phyloP scores from a whole-genome alignment of 2,888 invertebrate species.

The Drosophila pseudotalamancana region DNA sequence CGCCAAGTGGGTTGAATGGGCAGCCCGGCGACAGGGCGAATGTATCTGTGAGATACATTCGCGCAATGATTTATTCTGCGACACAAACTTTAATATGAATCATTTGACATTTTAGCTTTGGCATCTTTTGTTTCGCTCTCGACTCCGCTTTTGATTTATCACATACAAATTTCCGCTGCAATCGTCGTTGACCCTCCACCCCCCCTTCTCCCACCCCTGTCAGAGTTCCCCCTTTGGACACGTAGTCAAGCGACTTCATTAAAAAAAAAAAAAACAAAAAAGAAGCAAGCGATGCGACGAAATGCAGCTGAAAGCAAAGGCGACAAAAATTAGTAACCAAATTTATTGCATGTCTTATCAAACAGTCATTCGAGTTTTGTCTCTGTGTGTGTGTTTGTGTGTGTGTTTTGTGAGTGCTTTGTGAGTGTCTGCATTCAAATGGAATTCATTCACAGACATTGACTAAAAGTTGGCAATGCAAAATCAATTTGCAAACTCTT shows the following conservation, averaged over 20 bases:
- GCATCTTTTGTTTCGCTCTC: constrained; percentile 52
- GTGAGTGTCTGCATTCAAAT: constrained; percentile 49
- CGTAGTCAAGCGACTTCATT: constrained; percentile 27
- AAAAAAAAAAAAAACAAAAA: background rate
- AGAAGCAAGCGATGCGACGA: constrained; percentile 17
- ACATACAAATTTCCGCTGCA: constrained; percentile 38
- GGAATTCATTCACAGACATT: constrained; percentile 27
- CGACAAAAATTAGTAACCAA: constrained; percentile 74
- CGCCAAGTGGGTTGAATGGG: too few species aligned
- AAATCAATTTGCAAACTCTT: constrained; percentile 45
- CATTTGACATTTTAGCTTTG: constrained; percentile 67
- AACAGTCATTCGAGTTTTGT: constrained; percentile 7
- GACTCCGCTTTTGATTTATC: constrained; percentile 63
- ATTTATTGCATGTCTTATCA: constrained; percentile 73
- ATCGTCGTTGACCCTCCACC: constrained; percentile 5
- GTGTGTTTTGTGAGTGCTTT: constrained; percentile 12
- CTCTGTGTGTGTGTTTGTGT: constrained; percentile 11
- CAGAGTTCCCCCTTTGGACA: background rate
- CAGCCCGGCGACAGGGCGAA: background rate
- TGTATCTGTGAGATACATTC: constrained; percentile 49
- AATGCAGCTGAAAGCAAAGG: constrained; percentile 50
- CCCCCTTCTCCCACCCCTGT: background rate
- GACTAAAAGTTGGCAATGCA: constrained; percentile 35
- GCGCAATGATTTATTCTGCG: constrained; percentile 63
- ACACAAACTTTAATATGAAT: constrained; percentile 72